Percentiles rank a stretch among this genome's conserved stretches.
Evolutionary conservation across 2,797 vertebrate genomes (phyloP).

Genomic region (Lepus townsendii): DNA sequence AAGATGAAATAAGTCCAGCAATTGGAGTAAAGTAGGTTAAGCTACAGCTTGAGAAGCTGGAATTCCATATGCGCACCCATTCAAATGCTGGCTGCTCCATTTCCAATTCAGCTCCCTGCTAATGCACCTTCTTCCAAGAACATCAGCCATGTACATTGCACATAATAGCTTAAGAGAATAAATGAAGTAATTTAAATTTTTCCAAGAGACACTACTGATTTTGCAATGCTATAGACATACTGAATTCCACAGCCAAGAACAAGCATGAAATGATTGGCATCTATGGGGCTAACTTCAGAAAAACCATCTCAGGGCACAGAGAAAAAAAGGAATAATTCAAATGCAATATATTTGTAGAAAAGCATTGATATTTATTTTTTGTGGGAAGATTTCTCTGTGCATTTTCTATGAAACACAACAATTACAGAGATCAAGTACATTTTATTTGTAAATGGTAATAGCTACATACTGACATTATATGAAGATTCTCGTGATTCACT

Average conservation of each 20-base stretch:
- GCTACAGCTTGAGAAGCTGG: too few relatives aligned
- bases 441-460: constrained; percentile 67
- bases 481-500: constrained; percentile 16
- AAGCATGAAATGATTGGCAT: not conserved
- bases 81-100: too few relatives aligned
- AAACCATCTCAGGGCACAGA: not conserved
- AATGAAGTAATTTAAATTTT: constrained; percentile 37
- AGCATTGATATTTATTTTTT: not conserved
- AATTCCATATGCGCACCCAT: too few relatives aligned
- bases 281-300: not conserved
- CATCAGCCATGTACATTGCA: not conserved
- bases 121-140: not conserved
- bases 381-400: not conserved
- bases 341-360: constrained; percentile 24
- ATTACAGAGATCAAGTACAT: constrained; percentile 26
- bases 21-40: too few relatives aligned
- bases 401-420: constrained; percentile 52
- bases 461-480: not conserved
- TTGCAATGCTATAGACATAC: too few relatives aligned
- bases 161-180: not conserved
- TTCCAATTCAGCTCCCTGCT: too few relatives aligned
- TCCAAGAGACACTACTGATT: not conserved
- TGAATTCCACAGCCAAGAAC: too few relatives aligned
- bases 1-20: not conserved
- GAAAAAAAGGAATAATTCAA: not conserved